Base-by-base conservation (phyloP, 2,797 vertebrate species). In the Pantherophis vulpinus region DNA sequence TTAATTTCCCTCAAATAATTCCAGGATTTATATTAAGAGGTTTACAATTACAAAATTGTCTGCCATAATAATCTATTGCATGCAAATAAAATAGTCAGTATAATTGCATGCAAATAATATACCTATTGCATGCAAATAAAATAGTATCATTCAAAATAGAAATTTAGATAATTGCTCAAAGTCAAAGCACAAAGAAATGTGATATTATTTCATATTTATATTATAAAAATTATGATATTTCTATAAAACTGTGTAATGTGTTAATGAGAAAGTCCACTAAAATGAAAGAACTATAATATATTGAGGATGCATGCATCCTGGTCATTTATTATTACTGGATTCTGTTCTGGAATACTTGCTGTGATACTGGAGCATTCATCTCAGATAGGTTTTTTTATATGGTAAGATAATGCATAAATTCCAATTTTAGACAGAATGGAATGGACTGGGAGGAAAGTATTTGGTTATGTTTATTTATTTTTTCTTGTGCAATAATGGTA, bases 251-350 rank as follows among this genome's bases (percentile, higher is more conserved):
- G 87, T 54, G 61, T 74, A 56, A 89, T 94, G 91, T 91, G 11
- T 87, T 95, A 97, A 96, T 93, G 0, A 94, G 93, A 93, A 97
- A 96, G 91, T 88, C 93, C 96, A 92, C 92, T 93, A 92, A 93
- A 97, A 95, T 93, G 93, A 96, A 95, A 95, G 89, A 92, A 92
- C 54, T 94, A 97, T 96, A 95, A 97, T 96, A 96, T 96, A 93
- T 95, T 94, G 93, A 93, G 91, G 92, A 95, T 90, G 96, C 91
- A 94, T 1, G 37, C 1, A 29, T 63, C 93, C 27, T 93, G 90
- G 42, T 88, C 42, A 88, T 97, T 96, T 96, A 96, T 97, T 97
- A 96, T 37, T 91, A 94, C 47, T 95, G 55, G 89, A 95, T 96
- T 94, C 86, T 59, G 63, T 79, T 93, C 91, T 87, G 94, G 94